phyloP scores from a whole-genome alignment of 1,140 invertebrate genomes.

The Drosophila navojoa region DNA sequence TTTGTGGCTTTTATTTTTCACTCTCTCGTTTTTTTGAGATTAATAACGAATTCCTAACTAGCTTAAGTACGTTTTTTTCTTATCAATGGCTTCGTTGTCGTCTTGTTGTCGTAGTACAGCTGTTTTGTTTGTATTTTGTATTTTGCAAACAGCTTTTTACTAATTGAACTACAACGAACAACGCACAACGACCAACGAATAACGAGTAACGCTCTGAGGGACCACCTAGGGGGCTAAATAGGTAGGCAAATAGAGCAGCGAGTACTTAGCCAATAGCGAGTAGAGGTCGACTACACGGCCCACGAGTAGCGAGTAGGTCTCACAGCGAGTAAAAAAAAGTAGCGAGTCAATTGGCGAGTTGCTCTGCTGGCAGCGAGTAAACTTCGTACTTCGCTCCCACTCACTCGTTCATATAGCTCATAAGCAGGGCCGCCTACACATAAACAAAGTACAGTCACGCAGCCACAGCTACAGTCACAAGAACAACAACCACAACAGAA shows the following conservation, averaged over 20 bases:
- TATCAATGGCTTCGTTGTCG: constrained; percentile 12
- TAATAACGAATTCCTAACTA: constrained; percentile 31
- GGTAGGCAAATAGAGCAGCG: too few species aligned
- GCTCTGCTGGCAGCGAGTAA: neutral
- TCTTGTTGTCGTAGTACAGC: constrained; percentile 32
- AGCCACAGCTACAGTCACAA: constrained; percentile 45
- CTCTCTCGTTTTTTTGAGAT: constrained; percentile 16
- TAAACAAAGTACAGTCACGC: constrained; percentile 53
- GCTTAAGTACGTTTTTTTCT: neutral
- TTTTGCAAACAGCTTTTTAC: constrained; percentile 49
- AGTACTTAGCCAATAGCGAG: too few species aligned
- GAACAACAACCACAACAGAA: constrained; percentile 31
- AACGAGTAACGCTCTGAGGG: constrained; percentile 13
- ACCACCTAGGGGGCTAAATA: too few species aligned
- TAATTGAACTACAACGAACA: constrained; percentile 38
- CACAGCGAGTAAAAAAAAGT: neutral
- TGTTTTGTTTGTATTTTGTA: constrained; percentile 55
- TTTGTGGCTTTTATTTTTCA: constrained; percentile 59
- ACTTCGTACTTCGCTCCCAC: too few species aligned
- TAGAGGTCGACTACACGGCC: neutral
- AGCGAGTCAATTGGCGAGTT: neutral
- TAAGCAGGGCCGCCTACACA: constrained; percentile 29
- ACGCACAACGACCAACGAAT: constrained; percentile 37
- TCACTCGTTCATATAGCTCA: neutral
- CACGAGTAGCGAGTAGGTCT: neutral